Percentiles rank a stretch among this genome's conserved stretches.
Conservation (phyloP, 2,797 vertebrate species). For the Chaunax sp. region DNA sequence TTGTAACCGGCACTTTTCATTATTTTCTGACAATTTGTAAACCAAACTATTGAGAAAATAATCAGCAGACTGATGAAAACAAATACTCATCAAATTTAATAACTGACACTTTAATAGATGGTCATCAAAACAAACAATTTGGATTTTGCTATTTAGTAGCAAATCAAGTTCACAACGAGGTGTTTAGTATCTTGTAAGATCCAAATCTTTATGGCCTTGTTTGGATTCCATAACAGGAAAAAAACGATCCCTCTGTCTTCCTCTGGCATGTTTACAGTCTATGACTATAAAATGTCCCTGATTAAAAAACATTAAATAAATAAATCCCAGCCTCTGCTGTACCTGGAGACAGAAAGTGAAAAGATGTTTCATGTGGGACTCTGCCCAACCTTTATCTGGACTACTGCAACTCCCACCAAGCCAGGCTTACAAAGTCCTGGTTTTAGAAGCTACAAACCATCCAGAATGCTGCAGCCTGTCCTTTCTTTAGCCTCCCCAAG, state of each 20-base stretch:
- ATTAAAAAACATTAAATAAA: slow-evolving; percentile 7
- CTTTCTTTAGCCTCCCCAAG: slow-evolving; percentile 49
- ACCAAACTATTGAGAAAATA: too few species aligned
- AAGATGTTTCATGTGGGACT: slow-evolving; percentile 39
- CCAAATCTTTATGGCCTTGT: not conserved
- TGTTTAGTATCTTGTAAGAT: not conserved
- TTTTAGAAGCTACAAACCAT: slow-evolving; percentile 33
- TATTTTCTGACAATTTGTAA: not conserved
- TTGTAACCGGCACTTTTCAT: not conserved
- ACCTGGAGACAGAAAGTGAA: slow-evolving; percentile 42
- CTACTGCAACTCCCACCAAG: slow-evolving; percentile 29
- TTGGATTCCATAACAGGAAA: not conserved
- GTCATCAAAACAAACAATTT: not conserved
- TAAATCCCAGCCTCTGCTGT: slow-evolving; percentile 22
- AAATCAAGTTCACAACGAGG: too few species aligned
- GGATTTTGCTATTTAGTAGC: too few species aligned
- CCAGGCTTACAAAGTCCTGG: slow-evolving; percentile 34
- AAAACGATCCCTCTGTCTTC: not conserved
- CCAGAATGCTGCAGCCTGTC: slow-evolving; percentile 26
- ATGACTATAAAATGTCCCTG: not conserved
- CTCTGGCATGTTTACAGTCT: slow-evolving; percentile 3
- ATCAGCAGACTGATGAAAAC: too few species aligned
- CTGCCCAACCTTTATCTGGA: slow-evolving; percentile 38
- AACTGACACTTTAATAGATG: too few species aligned
- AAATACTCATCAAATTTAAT: too few species aligned